These are phyloP conservation scores for Muscicapa adusta DNA, from an alignment of 2,113 vertebrate genomes.

Conservation along the genomic window DNA sequence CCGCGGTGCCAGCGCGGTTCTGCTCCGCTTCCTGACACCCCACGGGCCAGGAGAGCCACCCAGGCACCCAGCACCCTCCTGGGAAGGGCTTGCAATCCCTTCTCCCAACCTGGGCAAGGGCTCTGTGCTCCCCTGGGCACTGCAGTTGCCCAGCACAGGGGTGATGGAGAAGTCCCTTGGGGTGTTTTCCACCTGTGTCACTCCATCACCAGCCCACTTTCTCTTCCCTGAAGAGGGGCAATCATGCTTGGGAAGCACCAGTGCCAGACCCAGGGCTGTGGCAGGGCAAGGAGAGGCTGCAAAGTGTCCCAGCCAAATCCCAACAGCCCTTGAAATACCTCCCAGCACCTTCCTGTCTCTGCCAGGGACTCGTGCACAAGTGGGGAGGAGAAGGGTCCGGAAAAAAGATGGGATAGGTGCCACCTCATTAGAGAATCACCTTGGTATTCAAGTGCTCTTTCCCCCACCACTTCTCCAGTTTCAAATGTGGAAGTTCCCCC, in stretches of 20 bases:
- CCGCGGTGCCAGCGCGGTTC: fast-evolving
- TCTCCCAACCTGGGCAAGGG: neutral
- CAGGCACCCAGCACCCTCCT: neutral
- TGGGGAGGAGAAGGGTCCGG: neutral
- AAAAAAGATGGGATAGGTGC: neutral
- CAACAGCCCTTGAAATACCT: neutral
- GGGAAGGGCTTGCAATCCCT: neutral
- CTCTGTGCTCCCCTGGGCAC: neutral
- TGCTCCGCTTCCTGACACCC: neutral
- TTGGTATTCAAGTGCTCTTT: neutral
- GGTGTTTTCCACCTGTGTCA: neutral
- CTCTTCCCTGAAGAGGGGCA: neutral
- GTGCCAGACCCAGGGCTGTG: neutral
- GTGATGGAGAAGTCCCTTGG: too few relatives aligned
- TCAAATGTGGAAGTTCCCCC: neutral
- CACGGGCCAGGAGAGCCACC: neutral
- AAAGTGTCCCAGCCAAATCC: neutral
- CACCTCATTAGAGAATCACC: neutral
- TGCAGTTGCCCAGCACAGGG: fast-evolving
- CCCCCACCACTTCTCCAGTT: neutral
- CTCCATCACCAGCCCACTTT: fast-evolving
- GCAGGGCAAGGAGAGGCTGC: neutral
- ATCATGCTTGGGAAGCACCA: fast-evolving
- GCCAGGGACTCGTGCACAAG: fast-evolving
- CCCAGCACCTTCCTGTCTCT: neutral